Evolutionary conservation across 2,113 vertebrate genomes (phyloP), one percentile per base, ranked within the genome.

Genomic region (Elgaria multicarinata): DNA sequence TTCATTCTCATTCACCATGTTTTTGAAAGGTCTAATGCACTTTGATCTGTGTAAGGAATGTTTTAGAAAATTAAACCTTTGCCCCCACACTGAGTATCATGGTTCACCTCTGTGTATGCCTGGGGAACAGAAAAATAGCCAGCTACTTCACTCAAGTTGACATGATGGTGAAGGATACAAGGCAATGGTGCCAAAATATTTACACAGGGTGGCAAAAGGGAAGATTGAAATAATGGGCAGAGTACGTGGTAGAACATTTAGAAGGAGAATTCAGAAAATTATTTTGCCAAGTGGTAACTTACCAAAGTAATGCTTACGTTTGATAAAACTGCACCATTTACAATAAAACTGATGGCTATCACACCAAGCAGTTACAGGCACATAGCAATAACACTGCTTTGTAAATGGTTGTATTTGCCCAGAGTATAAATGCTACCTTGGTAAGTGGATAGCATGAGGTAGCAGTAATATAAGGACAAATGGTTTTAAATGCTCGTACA

Each of bases 21-120:
- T 93, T 95, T 93, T 91, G 90, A 28, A 92, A 93, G 83, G n/a
- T 92, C 92, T 72, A 89, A 87, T 91, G 50, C 82, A 87, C 91
- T 96, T 94, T 94, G 89, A 93, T 92, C 89, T 96, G 89, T 89
- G 64, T 94, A 77, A 88, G 91, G 92, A 90, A 24, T 13, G 20
- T 44, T 85, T 86, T 84, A 67, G 74, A 93, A n/a, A 91, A 85
- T 93, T 42, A 93, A 95, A 86, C 53, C 80, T 58, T 14, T 85
- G 74, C 87, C 74, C 72, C 14, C 13, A 50, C 39, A 24, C 53
- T 91, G 87, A 80, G 64, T 80, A 58, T 85, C 89, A 12, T 1
- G 67, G 83, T 74, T 93, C 39, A 33, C 79, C 55, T 92, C 82
- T 93, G 44, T 44, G 85, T 86, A 4, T 7, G 28, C 69, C n/a